These are phyloP conservation scores for Rhea americana DNA, from an alignment of 2,113 vertebrate genomes.

Conservation along the genomic window DNA sequence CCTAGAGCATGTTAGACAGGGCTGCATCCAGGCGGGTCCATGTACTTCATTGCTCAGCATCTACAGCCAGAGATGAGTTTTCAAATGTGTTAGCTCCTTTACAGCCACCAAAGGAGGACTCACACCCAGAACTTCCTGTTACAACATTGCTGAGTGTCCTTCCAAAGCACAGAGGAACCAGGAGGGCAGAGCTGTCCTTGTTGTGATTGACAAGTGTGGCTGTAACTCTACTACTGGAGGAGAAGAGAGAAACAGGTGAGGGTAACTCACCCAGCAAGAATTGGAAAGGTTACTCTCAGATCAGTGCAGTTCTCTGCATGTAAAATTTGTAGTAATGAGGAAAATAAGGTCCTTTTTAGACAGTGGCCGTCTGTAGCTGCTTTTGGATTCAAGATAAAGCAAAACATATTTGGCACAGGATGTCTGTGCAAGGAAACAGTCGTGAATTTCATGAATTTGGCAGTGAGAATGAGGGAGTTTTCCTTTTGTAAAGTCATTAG, in stretches of 20 bases:
- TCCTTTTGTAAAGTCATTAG: background rate
- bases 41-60: background rate
- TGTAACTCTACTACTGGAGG: background rate
- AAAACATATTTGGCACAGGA: background rate
- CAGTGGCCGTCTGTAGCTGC: background rate
- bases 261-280: background rate
- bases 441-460: background rate
- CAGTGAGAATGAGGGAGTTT: background rate
- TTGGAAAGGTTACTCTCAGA: background rate
- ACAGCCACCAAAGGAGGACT: background rate
- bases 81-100: background rate
- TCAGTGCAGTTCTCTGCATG: accelerated
- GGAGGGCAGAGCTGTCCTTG: background rate
- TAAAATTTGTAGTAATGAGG: background rate
- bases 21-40: accelerated
- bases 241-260: accelerated
- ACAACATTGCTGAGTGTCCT: background rate
- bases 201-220: background rate
- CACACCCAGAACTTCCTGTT: background rate
- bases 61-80: background rate
- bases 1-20: too few relatives aligned
- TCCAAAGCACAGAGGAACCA: background rate
- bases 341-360: background rate
- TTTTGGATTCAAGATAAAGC: background rate
- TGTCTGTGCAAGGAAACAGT: background rate